phyloP scores from a whole-genome alignment of 1,140 invertebrate genomes.

The Drosophila asahinai region DNA sequence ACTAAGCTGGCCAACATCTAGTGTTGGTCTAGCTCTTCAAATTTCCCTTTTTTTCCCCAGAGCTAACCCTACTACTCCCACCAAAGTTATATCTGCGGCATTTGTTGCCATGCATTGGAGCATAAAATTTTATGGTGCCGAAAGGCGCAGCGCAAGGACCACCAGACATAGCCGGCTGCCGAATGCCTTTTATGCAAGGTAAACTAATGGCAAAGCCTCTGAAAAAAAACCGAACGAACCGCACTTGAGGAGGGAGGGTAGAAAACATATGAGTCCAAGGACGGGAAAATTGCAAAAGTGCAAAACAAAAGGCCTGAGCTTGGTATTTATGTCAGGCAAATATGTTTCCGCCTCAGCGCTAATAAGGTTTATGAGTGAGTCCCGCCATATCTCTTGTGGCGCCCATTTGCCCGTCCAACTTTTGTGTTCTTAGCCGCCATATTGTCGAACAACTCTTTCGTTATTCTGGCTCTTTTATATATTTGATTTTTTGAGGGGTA shows the following conservation, averaged over 20 bases:
- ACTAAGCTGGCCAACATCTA: constrained; percentile 53
- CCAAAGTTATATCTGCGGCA: constrained; percentile 70
- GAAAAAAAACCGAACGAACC: constrained; percentile 48
- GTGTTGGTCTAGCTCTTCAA: constrained; percentile 67
- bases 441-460: constrained; percentile 75
- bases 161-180: constrained; percentile 14
- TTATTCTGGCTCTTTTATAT: constrained; percentile 8
- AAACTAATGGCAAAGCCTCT: constrained; percentile 20
- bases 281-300: constrained; percentile 72
- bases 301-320: constrained; percentile 62
- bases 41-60: constrained; percentile 52
- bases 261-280: constrained; percentile 63
- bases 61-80: constrained; percentile 25
- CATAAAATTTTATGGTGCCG: constrained; percentile 77
- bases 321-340: constrained; percentile 80
- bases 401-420: background rate
- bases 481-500: constrained; percentile 8
- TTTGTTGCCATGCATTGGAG: constrained; percentile 79
- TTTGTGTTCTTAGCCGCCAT: constrained; percentile 45
- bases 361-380: constrained; percentile 78
- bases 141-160: constrained; percentile 32
- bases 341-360: constrained; percentile 81
- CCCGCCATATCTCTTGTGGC: constrained; percentile 27
- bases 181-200: constrained; percentile 8
- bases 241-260: constrained; percentile 18